These are phyloP conservation scores for Garra rufa DNA, from an alignment of 2,113 vertebrate genomes.

Conservation along the genomic window DNA sequence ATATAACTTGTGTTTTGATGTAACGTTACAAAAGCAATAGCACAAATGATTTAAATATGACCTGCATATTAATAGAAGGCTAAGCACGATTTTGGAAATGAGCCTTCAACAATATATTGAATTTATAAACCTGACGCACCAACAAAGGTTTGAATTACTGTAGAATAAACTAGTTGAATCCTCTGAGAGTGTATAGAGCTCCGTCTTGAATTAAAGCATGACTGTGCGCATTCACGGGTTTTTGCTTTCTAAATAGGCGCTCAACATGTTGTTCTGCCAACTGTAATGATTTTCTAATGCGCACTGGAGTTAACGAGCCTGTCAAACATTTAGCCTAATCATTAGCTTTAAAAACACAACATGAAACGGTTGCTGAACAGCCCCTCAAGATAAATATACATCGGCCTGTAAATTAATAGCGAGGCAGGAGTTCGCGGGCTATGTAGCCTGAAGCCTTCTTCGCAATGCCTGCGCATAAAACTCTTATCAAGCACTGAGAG, in stretches of 20 bases:
- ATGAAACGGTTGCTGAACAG: constrained; percentile 51
- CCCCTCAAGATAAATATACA: constrained; percentile 49
- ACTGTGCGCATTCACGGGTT: constrained; percentile 66
- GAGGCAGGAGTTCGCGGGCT: constrained; percentile 47
- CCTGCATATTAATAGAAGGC: background rate
- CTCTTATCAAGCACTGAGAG: constrained; percentile 32
- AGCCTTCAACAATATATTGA: background rate
- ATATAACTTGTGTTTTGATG: background rate
- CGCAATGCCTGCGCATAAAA: constrained; percentile 16
- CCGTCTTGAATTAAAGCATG: constrained; percentile 26
- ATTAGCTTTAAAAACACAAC: constrained; percentile 72
- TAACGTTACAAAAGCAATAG: background rate
- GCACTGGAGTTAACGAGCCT: constrained; percentile 64
- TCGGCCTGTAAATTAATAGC: constrained; percentile 51
- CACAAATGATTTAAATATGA: background rate
- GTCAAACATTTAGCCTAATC: constrained; percentile 64
- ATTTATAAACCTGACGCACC: background rate
- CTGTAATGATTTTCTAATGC: constrained; percentile 84
- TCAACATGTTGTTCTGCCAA: constrained; percentile 79
- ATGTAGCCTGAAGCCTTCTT: constrained; percentile 1
- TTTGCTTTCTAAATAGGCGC: constrained; percentile 76
- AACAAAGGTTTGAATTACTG: background rate
- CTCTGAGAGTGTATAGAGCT: constrained; percentile 41
- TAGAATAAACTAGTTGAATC: background rate
- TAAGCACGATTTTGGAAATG: background rate